Base-by-base conservation (phyloP, 1,140 invertebrate genomes). In the Spodoptera frugiperda region DNA sequence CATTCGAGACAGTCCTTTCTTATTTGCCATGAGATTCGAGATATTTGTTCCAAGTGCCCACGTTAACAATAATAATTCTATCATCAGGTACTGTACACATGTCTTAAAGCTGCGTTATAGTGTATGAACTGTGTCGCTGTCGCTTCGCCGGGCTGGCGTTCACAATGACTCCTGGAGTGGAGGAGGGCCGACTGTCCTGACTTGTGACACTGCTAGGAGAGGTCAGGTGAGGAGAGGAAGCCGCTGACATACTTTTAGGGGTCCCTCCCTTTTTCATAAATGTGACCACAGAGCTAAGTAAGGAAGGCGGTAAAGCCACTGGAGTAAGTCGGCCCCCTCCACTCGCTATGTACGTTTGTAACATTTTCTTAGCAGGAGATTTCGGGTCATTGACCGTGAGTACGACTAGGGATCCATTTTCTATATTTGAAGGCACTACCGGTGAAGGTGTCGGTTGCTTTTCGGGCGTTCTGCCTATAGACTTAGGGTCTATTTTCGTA, bases 271-370 rank as follows among this genome's bases (percentile, higher is more conserved):
- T 91, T 70, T 91, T 92, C 89, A 94, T 90, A 57, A 91, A 94
- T n/a, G 89, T 88, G 0, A 93, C 89, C 0, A 94, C 91, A 12
- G 89, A 90, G 75, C 86, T 92, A 5, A 94, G 79, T 14, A 93
- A 80, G 0, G 75, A 80, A 0, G 87, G 39, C 0, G 90, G 89
- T 44, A 94, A 83, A 3, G 87, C 82, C 0, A 94, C 85, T 0
- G 91, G 91, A 0, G 88, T 91, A 4, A 94, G 48, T 48, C 85
- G 82, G 0, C 91, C 91, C 2, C 80, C 83, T 0, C 84, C 89
- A 6, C 87, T 82, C 2, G 91, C 87, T 53, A 94, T 90, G 71
- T 94, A 94, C 0, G 92, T 94, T 76, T 94, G 92, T 8, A 94
- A 72, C 87, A 92, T 91, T 78, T 93, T 94, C 80, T 93, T 93